These are phyloP conservation scores for Xylota segnis DNA, from an alignment of 2,888 invertebrate genomes.

Conservation along the genomic window DNA sequence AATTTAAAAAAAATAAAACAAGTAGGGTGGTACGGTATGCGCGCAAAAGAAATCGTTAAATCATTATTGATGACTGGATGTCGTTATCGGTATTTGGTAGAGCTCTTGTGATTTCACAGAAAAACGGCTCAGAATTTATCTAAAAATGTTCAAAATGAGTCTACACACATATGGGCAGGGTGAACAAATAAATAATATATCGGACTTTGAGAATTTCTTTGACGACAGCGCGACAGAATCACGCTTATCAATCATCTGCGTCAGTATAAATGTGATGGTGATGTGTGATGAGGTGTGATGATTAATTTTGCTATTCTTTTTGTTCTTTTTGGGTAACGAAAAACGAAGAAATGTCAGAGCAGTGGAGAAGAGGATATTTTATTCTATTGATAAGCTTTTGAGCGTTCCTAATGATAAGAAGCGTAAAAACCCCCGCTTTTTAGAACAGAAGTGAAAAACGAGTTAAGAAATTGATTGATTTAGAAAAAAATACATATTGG, in stretches of 20 bases:
- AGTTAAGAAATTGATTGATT: slow-evolving; percentile 11
- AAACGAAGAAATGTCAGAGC: slow-evolving; percentile 38
- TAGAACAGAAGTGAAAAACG: not conserved
- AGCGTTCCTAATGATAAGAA: slow-evolving; percentile 54
- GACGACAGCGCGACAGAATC: slow-evolving; percentile 39
- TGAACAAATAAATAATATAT: slow-evolving; percentile 40
- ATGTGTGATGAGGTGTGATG: slow-evolving; percentile 57
- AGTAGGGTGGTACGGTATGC: not conserved
- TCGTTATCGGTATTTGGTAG: slow-evolving; percentile 62
- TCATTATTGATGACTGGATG: slow-evolving; percentile 75
- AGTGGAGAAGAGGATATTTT: slow-evolving; percentile 40
- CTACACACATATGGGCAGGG: slow-evolving; percentile 46
- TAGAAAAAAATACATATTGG: not conserved
- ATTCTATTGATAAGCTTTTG: slow-evolving; percentile 58
- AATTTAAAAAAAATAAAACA: slow-evolving; percentile 13
- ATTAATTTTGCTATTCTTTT: slow-evolving; percentile 37
- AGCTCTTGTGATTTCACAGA: slow-evolving; percentile 62
- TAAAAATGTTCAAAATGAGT: slow-evolving; percentile 51
- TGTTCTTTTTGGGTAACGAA: slow-evolving; percentile 30
- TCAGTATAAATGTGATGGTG: slow-evolving; percentile 33
- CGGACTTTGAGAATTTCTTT: slow-evolving; percentile 62
- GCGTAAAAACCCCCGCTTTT: slow-evolving; percentile 17
- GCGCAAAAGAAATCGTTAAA: slow-evolving; percentile 72
- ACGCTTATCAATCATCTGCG: slow-evolving; percentile 71
- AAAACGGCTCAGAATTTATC: slow-evolving; percentile 56